Conservation (phyloP, 1,140 invertebrate genomes). For the Asbolus verrucosus region DNA sequence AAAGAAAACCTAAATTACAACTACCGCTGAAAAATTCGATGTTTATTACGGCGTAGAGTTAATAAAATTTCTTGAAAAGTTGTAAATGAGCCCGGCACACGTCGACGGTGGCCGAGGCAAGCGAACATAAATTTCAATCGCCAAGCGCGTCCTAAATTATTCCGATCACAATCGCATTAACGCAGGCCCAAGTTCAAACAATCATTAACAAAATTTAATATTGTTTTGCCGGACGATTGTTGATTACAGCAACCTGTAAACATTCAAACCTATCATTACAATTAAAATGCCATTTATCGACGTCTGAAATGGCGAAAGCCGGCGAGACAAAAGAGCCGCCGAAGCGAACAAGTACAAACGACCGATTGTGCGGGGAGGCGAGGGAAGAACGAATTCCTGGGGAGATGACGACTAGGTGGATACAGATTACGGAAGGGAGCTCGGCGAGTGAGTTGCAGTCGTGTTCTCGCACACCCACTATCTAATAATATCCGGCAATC, state of each 20-base stretch:
- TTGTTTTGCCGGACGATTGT: not conserved
- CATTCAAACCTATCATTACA: conserved; percentile 12
- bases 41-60: too few relatives aligned
- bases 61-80: too few relatives aligned
- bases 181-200: conserved; percentile 23
- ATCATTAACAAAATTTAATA: conserved; percentile 25
- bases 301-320: not conserved
- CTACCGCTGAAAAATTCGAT: too few relatives aligned
- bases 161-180: conserved; percentile 31
- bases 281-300: conserved; percentile 42
- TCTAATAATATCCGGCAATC: conserved; percentile 9
- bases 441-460: not conserved
- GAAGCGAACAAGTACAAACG: too few relatives aligned
- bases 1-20: too few relatives aligned
- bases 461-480: conserved; percentile 22
- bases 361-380: not conserved
- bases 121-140: conserved; percentile 11
- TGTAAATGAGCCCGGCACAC: too few relatives aligned
- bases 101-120: too few relatives aligned
- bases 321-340: conserved; percentile 1
- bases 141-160: conserved; percentile 29
- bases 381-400: conserved; percentile 8
- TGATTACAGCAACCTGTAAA: conserved; percentile 5
- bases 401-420: conserved; percentile 3
- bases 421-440: conserved; percentile 5